Base-by-base conservation (phyloP, 2,888 invertebrate species). In the Drosophila anceps region DNA sequence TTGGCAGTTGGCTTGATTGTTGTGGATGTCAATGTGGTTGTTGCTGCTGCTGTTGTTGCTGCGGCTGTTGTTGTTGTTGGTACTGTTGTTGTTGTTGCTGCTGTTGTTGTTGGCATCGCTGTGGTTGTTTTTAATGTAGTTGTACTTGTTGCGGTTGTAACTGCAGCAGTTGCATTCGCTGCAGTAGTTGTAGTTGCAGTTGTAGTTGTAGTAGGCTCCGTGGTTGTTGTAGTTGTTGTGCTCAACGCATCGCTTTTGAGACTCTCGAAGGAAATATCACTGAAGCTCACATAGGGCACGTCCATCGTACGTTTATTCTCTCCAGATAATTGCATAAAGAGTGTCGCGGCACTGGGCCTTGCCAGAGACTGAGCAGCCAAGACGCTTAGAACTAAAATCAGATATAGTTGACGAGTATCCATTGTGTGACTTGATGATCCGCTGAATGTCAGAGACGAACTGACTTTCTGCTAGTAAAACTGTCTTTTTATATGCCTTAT, bases 251-350 rank as follows among this genome's bases (percentile, higher is more conserved):
- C 48, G 2, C 46, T 59, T 2, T 68, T 65, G 3, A 84, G 46
- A 1, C 8, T 39, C 39, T 76, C 66, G 33, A 73, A 84, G 1
- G 73, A 68, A 20, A 15, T 12, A 1, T 68, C 70, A 4, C 53
- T 63, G 13, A 82, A 76, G 15, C 44, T 79, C 33, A 82, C 50
- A 18, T 73, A 54, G 1, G 84, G 84, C 39, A 79, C 69, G 46
- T 84, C 60, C 29, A 65, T 50, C 5, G n/a, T 13, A 1, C 63
- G 69, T 0, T 33, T 24, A 8, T 29, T 24, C 1, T 73, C 64
- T 9, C 9, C 31, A 29, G 2, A 27, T 9, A 59, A 15, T 13
- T 69, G 57, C 18, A 64, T 6, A 7, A 55, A 69, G 18, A 48
- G 8, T 13, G 65, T 9, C 59, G 60, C 13, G 4, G 8, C 12